Evolutionary conservation across 2,888 invertebrate species (phyloP).

Genomic region (Stenotaenia linearis): DNA sequence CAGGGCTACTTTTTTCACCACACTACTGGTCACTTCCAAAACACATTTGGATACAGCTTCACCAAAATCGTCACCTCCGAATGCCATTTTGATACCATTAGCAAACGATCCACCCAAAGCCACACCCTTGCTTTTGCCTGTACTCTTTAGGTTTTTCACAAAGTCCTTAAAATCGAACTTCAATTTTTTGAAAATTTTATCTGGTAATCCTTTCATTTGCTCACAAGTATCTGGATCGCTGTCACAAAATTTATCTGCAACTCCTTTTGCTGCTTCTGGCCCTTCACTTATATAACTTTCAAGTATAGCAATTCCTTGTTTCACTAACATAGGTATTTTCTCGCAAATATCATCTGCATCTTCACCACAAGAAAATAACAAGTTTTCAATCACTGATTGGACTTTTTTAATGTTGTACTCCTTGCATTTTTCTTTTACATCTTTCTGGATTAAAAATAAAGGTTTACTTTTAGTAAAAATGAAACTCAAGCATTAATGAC

Average conservation of each 20-base stretch:
- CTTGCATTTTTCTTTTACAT: neutral
- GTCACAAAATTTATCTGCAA: neutral
- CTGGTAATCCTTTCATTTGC: neutral
- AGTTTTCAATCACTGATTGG: neutral
- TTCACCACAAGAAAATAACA: neutral
- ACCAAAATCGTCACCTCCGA: neutral
- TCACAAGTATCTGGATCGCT: neutral
- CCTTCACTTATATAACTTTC: neutral
- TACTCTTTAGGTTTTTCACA: neutral
- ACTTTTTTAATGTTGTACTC: neutral
- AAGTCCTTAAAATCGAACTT: neutral
- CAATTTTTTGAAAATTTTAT: neutral
- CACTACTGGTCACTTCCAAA: neutral
- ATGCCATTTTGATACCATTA: neutral
- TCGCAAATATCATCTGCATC: neutral
- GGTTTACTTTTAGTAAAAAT: too few relatives aligned
- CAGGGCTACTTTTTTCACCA: neutral
- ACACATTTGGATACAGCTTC: neutral
- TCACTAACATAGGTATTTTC: neutral
- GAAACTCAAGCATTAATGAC: too few relatives aligned
- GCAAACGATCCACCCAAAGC: neutral
- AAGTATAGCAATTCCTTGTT: neutral
- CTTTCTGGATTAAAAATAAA: neutral
- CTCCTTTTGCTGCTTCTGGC: neutral
- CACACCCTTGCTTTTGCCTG: neutral